A percentile compares a stretch with the other conserved stretches of the same genome.
phyloP scores from a whole-genome alignment of 2,888 invertebrate genomes.

The Thereva nobilitata region DNA sequence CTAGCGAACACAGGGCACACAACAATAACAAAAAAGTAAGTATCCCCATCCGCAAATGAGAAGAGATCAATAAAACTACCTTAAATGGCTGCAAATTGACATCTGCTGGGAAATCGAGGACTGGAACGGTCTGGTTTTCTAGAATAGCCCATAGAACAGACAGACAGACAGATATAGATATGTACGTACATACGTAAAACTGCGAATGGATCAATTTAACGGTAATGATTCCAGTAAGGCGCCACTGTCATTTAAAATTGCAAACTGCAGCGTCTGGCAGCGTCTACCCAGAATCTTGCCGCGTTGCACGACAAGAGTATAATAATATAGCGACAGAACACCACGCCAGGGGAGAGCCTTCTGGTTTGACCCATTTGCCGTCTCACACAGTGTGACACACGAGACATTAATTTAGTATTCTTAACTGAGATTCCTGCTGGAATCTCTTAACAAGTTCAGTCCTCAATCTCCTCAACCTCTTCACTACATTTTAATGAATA shows the following conservation, averaged over 20 bases:
- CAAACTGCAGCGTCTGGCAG: constrained; percentile 15
- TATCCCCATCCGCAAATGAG: constrained; percentile 18
- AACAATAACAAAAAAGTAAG: constrained; percentile 20
- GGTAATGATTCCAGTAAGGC: constrained; percentile 32
- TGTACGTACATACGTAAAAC: neutral
- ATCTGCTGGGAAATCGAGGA: constrained; percentile 19
- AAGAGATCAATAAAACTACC: constrained; percentile 32
- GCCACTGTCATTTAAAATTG: constrained; percentile 35
- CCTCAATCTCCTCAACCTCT: no score
- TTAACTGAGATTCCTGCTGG: constrained; percentile 19
- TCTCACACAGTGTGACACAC: neutral
- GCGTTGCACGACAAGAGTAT: constrained; percentile 14
- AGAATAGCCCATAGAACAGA: neutral
- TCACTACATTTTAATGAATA: constrained; percentile 24
- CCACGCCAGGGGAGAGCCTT: neutral
- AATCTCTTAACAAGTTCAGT: constrained; percentile 8
- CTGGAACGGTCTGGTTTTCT: no score
- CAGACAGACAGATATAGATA: neutral
- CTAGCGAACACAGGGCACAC: neutral
- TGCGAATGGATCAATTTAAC: constrained; percentile 28
- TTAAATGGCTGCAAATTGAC: constrained; percentile 36
- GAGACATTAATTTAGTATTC: constrained; percentile 18
- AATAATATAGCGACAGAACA: no score
- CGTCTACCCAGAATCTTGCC: constrained; percentile 1
- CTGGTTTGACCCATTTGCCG: neutral